phyloP scores from a whole-genome alignment of 2,888 invertebrate species.

The Polymixis flavicincta region DNA sequence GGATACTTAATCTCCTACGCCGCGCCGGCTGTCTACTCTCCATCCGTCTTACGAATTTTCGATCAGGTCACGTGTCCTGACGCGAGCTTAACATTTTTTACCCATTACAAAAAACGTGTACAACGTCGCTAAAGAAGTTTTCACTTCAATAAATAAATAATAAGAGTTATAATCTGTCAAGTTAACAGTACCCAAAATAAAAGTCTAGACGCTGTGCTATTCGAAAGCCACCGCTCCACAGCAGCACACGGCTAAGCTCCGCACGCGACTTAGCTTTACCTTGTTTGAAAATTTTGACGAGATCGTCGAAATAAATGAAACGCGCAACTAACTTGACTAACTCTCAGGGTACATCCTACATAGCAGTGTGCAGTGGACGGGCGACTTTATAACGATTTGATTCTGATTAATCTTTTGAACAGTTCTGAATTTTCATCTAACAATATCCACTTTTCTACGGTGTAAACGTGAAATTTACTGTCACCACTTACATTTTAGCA shows the following conservation, averaged over 20 bases:
- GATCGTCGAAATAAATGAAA: background rate
- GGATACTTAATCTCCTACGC: too few species aligned
- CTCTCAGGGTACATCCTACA: background rate
- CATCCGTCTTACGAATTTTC: too few species aligned
- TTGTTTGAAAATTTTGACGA: too few species aligned
- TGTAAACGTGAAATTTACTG: background rate
- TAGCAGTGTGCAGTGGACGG: background rate
- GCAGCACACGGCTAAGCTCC: too few species aligned
- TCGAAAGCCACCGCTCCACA: background rate
- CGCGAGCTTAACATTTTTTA: too few species aligned
- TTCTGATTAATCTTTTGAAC: background rate
- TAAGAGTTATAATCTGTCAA: background rate
- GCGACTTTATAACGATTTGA: background rate
- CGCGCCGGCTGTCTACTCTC: too few species aligned
- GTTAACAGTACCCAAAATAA: background rate
- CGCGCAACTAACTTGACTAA: too few species aligned
- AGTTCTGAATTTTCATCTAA: background rate
- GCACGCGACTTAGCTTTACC: background rate
- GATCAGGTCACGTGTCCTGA: too few species aligned
- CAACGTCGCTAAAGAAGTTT: too few species aligned
- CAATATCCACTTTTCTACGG: background rate
- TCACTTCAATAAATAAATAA: too few species aligned
- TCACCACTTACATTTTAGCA: conserved; percentile 5
- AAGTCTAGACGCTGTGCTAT: background rate
- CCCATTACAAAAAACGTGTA: too few species aligned